Base-by-base conservation (phyloP, 2,797 vertebrate genomes). In the Acrossocheilus fasciatus region DNA sequence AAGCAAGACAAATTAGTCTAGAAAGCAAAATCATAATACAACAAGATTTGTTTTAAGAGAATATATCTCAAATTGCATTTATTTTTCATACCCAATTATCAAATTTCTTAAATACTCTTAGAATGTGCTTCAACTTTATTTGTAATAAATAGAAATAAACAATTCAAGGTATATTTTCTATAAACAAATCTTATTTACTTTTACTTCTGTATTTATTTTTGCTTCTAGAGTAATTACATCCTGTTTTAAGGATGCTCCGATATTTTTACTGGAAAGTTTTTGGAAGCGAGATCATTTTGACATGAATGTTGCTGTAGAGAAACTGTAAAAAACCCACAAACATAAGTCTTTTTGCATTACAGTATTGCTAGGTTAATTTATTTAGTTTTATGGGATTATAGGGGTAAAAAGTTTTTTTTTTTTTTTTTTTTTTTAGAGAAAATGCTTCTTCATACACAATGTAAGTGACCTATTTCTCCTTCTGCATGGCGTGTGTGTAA, bases 381-480 rank as follows among this genome's bases (percentile, higher is more conserved):
- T 62, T 26, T 5, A 18, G 14, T 3, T 62, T 17, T 15, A 62
- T 11, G 4, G 6, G 76, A 23, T 26, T 59, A 62, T 2, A 41
- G 20, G 23, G 14, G 76, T 11, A 5, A 78, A 70, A 77, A 39
- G 1, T 76, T 26, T 1, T 26, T 5, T 26, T 50, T 64, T 47
- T 5, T 26, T 50, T 64, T 47, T 84, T 15, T 6, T 15, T 77
- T 26, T 26, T 26, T 84, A 30, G 30, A 30, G 4, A 41, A 85
- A 34, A 52, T 54, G 17, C 45, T 50, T 68, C 17, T 12, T 81
- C 43, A 68, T 62, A 62, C 30, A 52, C 47, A 57, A 54, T 43
- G 20, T 57, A 47, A 62, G n/a, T 73, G 76, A 85, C 84, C 76
- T 72, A 72, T 62, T 85, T 85, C 79, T 52, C 18, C 52, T 79